Conservation (phyloP, 2,797 vertebrate genomes). For the Neosilurus mollespiculum region DNA sequence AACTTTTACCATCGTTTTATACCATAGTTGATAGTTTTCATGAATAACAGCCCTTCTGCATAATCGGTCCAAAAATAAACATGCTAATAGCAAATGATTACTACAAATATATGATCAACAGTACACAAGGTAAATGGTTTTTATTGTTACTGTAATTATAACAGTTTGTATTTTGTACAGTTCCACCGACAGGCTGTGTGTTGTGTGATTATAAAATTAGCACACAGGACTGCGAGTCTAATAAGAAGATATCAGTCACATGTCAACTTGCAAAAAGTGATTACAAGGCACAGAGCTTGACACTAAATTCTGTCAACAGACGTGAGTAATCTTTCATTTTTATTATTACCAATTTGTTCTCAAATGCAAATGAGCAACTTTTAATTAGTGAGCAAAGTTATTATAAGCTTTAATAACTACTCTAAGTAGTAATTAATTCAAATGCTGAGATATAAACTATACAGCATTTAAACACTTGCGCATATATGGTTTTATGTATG, state of each 20-base stretch:
- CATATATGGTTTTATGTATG: neutral
- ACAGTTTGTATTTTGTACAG: slow-evolving; percentile 43
- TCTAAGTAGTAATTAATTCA: neutral
- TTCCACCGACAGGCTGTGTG: slow-evolving; percentile 29
- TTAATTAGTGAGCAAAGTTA: neutral
- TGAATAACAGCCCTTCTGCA: neutral
- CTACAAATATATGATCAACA: neutral
- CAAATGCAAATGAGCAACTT: neutral
- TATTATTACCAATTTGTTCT: neutral
- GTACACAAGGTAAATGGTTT: neutral
- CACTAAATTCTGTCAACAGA: neutral
- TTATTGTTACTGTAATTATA: too few species aligned
- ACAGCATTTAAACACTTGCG: neutral
- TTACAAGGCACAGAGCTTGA: neutral
- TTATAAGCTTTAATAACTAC: neutral
- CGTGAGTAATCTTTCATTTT: slow-evolving; percentile 2
- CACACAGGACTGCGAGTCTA: neutral
- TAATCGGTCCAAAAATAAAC: neutral
- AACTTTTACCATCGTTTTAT: neutral
- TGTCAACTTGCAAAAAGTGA: slow-evolving; percentile 42
- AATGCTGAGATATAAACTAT: neutral
- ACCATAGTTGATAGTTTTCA: neutral
- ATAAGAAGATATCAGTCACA: slow-evolving; percentile 1
- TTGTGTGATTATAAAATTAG: accelerated
- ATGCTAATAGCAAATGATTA: too few species aligned